These are phyloP conservation scores for Ivindomyrus marchei DNA, from an alignment of 2,113 vertebrate species.

Conservation along the genomic window DNA sequence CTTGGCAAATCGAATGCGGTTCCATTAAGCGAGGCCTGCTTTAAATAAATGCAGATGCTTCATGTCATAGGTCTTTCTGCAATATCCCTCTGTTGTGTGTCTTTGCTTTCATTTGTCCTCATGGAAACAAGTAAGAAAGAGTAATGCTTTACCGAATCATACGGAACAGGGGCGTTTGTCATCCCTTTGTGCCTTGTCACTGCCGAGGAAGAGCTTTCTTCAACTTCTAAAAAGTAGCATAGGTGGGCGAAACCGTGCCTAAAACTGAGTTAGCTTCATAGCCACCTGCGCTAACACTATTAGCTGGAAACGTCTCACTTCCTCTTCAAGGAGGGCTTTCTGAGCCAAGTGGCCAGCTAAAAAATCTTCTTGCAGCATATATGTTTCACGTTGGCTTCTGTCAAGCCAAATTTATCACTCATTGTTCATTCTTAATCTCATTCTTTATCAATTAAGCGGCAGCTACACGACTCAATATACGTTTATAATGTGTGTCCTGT, in stretches of 20 bases:
- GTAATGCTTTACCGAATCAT: background rate
- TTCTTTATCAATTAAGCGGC: background rate
- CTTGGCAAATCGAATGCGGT: background rate
- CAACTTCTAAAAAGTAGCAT: background rate
- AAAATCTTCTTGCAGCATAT: background rate
- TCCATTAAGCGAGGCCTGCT: background rate
- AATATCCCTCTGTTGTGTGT: background rate
- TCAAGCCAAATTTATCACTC: background rate
- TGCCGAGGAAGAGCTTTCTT: background rate
- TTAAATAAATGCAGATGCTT: constrained; percentile 10
- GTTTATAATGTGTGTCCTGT: background rate
- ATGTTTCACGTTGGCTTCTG: background rate
- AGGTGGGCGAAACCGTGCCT: background rate
- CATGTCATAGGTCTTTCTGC: background rate
- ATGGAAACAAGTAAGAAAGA: background rate
- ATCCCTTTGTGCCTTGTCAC: background rate
- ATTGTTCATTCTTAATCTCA: background rate
- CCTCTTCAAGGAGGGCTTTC: background rate
- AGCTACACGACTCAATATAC: background rate
- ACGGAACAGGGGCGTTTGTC: background rate
- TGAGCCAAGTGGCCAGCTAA: background rate
- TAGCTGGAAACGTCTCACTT: background rate
- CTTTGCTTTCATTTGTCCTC: background rate
- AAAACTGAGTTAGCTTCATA: background rate
- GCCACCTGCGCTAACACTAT: background rate